Conservation (phyloP, 2,888 invertebrate genomes). For the Xanthia togata region DNA sequence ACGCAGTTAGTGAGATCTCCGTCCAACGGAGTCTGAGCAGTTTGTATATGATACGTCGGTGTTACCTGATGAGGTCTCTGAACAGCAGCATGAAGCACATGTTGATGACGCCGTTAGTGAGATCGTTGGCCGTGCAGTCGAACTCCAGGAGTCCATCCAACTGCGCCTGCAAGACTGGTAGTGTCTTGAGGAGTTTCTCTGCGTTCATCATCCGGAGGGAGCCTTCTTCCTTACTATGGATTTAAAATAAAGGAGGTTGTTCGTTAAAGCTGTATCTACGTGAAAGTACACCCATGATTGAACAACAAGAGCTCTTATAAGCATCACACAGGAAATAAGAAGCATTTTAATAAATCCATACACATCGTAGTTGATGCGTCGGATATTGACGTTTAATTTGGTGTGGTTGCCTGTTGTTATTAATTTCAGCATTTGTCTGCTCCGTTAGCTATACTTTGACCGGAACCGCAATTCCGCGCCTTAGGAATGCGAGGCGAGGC, state of each 20-base stretch:
- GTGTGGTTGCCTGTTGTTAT: not conserved
- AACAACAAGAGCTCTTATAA: not conserved
- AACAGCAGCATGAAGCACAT: conserved; percentile 99
- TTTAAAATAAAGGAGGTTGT: not conserved
- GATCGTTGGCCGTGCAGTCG: conserved; percentile 98
- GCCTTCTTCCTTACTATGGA: conserved; percentile 98
- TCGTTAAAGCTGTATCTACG: not conserved
- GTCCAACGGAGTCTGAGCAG: conserved; percentile 92
- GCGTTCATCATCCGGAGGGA: conserved; percentile 99
- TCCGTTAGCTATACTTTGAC: no score
- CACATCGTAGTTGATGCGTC: not conserved
- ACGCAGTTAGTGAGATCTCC: conserved; percentile 99
- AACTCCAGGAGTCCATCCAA: conserved; percentile 98
- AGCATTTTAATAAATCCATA: not conserved
- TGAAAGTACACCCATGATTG: not conserved
- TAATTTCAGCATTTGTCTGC: no score
- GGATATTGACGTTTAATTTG: not conserved
- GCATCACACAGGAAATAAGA: not conserved
- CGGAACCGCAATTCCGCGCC: no score
- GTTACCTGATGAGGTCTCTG: conserved; percentile 96
- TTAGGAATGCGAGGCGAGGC: no score
- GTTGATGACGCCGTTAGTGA: conserved; percentile 99
- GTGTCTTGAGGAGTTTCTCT: conserved; percentile 98
- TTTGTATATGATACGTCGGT: not conserved
- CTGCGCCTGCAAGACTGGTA: conserved; percentile 98